These are phyloP conservation scores for Smittia sp. DNA, from an alignment of 2,888 invertebrate species.

Conservation along the genomic window DNA sequence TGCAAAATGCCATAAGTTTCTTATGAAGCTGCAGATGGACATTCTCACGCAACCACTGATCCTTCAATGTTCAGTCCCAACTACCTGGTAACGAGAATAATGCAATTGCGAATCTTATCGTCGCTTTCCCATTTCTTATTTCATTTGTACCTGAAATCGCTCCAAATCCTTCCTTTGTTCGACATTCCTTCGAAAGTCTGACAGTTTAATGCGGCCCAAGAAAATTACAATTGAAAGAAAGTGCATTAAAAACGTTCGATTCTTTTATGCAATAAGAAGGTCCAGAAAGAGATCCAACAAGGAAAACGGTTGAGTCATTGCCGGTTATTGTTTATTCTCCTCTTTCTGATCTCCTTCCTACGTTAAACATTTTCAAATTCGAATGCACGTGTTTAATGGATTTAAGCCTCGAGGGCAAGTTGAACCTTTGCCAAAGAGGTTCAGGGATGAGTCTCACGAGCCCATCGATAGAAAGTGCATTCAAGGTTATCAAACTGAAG, in stretches of 20 bases:
- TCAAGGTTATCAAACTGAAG: background rate
- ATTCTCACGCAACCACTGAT: background rate
- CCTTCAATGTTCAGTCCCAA: background rate
- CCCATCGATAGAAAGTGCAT: background rate
- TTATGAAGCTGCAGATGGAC: background rate
- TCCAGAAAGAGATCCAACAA: background rate
- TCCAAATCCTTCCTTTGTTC: background rate
- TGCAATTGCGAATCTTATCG: background rate
- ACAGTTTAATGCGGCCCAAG: background rate
- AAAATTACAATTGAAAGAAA: constrained; percentile 7
- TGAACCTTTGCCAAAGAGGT: background rate
- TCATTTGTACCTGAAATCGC: background rate
- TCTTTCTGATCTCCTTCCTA: constrained; percentile 16
- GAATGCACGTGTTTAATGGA: constrained; percentile 39
- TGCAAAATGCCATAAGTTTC: background rate
- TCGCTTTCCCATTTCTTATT: background rate
- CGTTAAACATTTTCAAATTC: constrained; percentile 11
- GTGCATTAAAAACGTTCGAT: background rate
- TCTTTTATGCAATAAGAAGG: constrained; percentile 23
- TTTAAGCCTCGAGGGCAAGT: constrained; percentile 30
- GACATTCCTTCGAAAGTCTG: background rate
- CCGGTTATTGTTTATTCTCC: background rate
- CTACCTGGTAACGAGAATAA: background rate
- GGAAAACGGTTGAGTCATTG: constrained; percentile 7
- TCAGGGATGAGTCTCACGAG: background rate